Base-by-base conservation (phyloP, 2,888 invertebrate genomes). In the Uloborus plumipes region DNA sequence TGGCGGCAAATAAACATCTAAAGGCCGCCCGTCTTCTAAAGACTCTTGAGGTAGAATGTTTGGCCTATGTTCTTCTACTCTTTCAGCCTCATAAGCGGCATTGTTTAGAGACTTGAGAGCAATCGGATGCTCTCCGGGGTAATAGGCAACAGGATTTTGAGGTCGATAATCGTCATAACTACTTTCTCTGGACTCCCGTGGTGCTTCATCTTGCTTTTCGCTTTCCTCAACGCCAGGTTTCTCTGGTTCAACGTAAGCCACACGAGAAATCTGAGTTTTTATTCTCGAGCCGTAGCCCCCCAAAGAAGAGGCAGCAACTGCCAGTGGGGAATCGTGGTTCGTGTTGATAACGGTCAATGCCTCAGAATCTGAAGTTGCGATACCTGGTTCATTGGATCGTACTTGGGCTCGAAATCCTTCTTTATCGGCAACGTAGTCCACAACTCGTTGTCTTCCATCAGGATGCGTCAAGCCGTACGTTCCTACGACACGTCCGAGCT, bases 381-480 rank as follows among this genome's bases (percentile, higher is more conserved):
- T 47, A 2, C 83, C 83, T 4, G 83, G 83, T 26, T 83, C 83
- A 31, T 83, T 83, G 49, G 77, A 73, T 11, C 73, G 72, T 18
- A 83, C 59, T n/a, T 71, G 61, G 1, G 83, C 83, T 31, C 73
- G 39, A 55, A 83, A 83, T 13, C 83, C 83, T 39, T 58, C 50
- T 20, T 77, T 67, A 58, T 83, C 83, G 13, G 83, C 83, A 13
- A 83, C 77, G 58, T 83, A 83, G 15, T 83, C 77, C 0, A 83
- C 83, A 14, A 83, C 69, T 58, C 83, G 26, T 3, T 73, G 67
- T 7, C 70, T 76, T 49, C 83, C 83, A 31, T 83, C 83, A 0
- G 20, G 20, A 39, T 77, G 77, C 7, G 50, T 83, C 18, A 83
- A 55, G n/a, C 83, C 83, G 20, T 83, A 83, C 0, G 83, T 69